Conservation (phyloP, 1,140 invertebrate genomes). For the Goniozus legneri region DNA sequence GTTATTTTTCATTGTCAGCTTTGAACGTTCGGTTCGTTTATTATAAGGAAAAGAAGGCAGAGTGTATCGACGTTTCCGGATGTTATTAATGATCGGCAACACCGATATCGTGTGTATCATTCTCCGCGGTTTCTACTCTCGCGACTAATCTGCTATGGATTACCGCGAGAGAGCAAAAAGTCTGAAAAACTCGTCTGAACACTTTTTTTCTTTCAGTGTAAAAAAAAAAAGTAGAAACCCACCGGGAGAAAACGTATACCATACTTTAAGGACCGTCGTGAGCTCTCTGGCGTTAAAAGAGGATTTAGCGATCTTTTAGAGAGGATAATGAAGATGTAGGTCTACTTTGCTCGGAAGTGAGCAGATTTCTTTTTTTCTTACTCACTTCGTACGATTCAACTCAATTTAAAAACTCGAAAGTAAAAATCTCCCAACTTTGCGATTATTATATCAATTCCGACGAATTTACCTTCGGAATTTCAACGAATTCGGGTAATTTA, state of each 20-base stretch:
- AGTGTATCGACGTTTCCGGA: not conserved
- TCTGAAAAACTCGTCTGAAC: conserved; percentile 2
- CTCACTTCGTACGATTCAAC: too few species aligned
- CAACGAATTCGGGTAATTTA: too few species aligned
- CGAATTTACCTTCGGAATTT: too few species aligned
- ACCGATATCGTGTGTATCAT: too few species aligned
- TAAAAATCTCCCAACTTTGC: too few species aligned
- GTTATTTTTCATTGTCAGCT: too few species aligned
- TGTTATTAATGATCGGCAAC: not conserved
- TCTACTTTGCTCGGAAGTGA: too few species aligned
- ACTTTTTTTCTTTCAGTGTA: not conserved
- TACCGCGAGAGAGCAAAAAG: conserved; percentile 3
- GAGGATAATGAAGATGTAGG: conserved; percentile 29
- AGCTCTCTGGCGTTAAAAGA: conserved; percentile 36
- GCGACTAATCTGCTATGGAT: conserved; percentile 17
- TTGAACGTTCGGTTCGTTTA: not conserved
- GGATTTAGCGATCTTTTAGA: conserved; percentile 35
- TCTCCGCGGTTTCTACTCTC: too few species aligned
- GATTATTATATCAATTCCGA: too few species aligned
- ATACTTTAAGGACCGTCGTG: conserved; percentile 29
- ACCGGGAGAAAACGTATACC: conserved; percentile 13
- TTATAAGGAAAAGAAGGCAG: not conserved
- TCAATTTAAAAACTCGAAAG: too few species aligned
- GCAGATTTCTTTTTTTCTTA: too few species aligned
- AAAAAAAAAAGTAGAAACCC: conserved; percentile 5